Evolutionary conservation across 1,140 invertebrate genomes (phyloP), one percentile per base, ranked within the genome.

Genomic region (Gryon sp.): DNA sequence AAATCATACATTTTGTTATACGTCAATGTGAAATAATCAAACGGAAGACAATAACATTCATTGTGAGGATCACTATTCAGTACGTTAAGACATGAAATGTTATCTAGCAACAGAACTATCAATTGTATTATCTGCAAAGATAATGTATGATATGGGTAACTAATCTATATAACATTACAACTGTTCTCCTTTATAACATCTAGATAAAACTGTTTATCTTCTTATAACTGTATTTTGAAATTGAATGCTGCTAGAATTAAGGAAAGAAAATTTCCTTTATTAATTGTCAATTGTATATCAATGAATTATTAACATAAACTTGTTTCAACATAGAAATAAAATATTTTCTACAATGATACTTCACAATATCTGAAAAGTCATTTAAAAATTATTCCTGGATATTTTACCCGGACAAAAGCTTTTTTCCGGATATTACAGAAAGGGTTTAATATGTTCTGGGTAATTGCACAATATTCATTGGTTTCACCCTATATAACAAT

Each of bases 381-480:
- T n/a, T n/a, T n/a, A n/a, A n/a, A n/a, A n/a, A n/a, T n/a, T n/a
- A n/a, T n/a, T n/a, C n/a, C n/a, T n/a, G n/a, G n/a, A n/a, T n/a
- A n/a, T n/a, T n/a, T n/a, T n/a, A n/a, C n/a, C n/a, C n/a, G n/a
- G n/a, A n/a, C n/a, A n/a, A n/a, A n/a, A n/a, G n/a, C n/a, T n/a
- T n/a, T n/a, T n/a, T n/a, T n/a, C n/a, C n/a, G n/a, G 19, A 45
- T 32, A 57, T 57, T 69, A 59, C 38, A 30, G 14, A 48, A 72
- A 20, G 43, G 38, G 57, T 62, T 53, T 72, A 62, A 62, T 62
- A 43, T 22, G 40, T 53, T 15, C 55, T 48, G 68, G 57, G 48
- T 72, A 62, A 72, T 62, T 70, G 66, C 66, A 30, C 66, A 62
- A 66, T 66, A 66, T 74, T 74, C 60, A 74, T 74, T 32, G 55